Conservation (phyloP, 2,888 invertebrate species). For the Drosophila pegasa region DNA sequence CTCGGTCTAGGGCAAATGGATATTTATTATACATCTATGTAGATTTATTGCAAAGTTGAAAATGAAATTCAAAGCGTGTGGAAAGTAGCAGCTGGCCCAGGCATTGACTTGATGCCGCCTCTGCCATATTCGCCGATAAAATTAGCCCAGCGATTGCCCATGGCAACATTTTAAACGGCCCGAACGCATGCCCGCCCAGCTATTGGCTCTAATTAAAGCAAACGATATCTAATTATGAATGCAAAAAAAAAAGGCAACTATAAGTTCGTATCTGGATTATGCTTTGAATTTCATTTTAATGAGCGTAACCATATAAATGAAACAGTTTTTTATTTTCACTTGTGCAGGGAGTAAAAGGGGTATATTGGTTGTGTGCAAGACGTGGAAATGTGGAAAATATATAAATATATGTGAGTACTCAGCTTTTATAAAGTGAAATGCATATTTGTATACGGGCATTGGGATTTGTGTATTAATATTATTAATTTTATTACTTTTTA, state of each 20-base stretch:
- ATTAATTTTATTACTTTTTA: no score
- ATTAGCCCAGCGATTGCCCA: constrained; percentile 34
- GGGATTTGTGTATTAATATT: no score
- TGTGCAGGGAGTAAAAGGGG: not conserved
- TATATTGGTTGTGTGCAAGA: not conserved
- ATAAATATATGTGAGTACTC: no score
- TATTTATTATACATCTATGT: constrained; percentile 76
- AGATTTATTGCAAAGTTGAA: constrained; percentile 73
- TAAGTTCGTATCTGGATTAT: not conserved
- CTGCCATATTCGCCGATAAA: constrained; percentile 9
- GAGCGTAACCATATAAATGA: constrained; percentile 1
- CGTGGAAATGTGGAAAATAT: no score
- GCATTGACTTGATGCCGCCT: constrained; percentile 21
- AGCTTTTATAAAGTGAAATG: no score
- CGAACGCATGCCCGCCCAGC: not conserved
- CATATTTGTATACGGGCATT: no score
- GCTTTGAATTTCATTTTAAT: constrained; percentile 1
- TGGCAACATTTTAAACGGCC: not conserved
- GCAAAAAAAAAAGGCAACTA: not conserved
- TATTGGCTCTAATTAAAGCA: not conserved
- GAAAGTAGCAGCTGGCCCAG: constrained; percentile 53
- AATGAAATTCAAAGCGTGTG: constrained; percentile 67
- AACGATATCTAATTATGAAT: not conserved
- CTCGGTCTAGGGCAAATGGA: constrained; percentile 58
- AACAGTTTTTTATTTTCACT: not conserved